Conservation (phyloP, 2,113 vertebrate genomes). For the Neopipo cinnamomea region DNA sequence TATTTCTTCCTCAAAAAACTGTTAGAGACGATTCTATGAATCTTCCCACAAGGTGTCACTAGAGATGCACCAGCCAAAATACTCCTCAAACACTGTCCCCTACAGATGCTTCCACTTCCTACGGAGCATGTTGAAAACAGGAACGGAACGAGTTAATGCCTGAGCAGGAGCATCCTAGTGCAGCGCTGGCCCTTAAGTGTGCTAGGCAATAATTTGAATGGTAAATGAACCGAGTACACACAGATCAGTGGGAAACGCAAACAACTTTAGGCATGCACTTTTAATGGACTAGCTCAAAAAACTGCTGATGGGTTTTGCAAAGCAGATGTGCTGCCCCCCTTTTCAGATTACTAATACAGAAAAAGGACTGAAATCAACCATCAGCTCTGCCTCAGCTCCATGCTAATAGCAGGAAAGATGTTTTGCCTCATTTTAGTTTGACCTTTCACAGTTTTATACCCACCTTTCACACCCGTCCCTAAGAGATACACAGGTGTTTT, state of each 20-base stretch:
- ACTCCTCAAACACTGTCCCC: not conserved
- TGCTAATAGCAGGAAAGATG: not conserved
- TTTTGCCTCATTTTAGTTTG: not conserved
- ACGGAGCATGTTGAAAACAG: not conserved
- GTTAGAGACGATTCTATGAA: not conserved
- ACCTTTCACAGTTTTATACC: not conserved
- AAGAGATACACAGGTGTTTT: not conserved
- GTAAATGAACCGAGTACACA: not conserved
- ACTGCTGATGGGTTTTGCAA: accelerated
- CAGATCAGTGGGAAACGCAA: not conserved
- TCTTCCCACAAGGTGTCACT: constrained; percentile 42
- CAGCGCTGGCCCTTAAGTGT: not conserved
- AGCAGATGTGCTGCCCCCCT: not conserved
- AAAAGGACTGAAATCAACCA: not conserved
- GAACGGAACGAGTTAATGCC: too few relatives aligned
- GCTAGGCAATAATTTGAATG: not conserved
- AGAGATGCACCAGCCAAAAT: not conserved
- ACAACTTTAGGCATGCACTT: not conserved
- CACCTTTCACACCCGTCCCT: not conserved
- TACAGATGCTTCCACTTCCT: not conserved
- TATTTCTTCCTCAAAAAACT: not conserved
- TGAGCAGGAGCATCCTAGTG: not conserved
- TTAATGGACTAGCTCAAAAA: not conserved
- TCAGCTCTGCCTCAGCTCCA: not conserved
- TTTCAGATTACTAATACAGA: not conserved